These are phyloP conservation scores for Bradypodion ventrale DNA, from an alignment of 2,797 vertebrate species.

Conservation along the genomic window DNA sequence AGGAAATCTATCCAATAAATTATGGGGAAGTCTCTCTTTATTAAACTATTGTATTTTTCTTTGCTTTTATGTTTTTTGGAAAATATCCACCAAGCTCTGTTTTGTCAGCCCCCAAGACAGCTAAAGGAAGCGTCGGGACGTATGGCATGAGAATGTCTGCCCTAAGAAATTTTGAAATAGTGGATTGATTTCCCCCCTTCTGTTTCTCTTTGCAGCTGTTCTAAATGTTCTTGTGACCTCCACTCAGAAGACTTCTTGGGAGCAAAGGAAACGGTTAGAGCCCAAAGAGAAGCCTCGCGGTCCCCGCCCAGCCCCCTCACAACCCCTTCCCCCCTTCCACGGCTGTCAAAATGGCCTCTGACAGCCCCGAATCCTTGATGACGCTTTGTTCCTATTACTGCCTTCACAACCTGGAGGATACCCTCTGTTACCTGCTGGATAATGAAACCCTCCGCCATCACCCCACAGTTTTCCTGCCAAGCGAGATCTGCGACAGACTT, in stretches of 20 bases:
- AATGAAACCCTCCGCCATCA: conserved; percentile 87
- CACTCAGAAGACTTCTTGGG: conserved; percentile 12
- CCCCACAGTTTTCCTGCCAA: conserved; percentile 94
- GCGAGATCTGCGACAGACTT: conserved; percentile 96
- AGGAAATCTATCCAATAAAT: no score
- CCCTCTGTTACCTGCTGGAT: conserved; percentile 91
- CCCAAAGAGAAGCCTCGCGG: neutral
- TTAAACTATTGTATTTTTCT: no score
- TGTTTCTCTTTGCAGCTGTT: conserved; percentile 41
- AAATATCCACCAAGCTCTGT: no score
- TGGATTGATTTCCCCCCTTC: neutral
- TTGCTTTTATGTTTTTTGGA: no score
- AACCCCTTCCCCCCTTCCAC: neutral
- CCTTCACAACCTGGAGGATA: conserved; percentile 91
- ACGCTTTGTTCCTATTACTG: conserved; percentile 90
- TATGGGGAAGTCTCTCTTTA: no score
- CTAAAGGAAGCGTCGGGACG: no score
- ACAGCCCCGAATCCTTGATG: conserved; percentile 94
- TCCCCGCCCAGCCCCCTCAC: conserved; percentile 24
- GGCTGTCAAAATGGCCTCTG: conserved; percentile 85
- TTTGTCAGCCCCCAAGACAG: no score
- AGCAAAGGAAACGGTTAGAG: neutral
- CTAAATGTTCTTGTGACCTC: conserved; percentile 67
- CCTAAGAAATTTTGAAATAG: neutral
- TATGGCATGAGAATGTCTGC: no score